A percentile compares a stretch with the other conserved stretches of the same genome.
Conservation (phyloP, 2,113 vertebrate species). For the Xiphophorus maculatus region DNA sequence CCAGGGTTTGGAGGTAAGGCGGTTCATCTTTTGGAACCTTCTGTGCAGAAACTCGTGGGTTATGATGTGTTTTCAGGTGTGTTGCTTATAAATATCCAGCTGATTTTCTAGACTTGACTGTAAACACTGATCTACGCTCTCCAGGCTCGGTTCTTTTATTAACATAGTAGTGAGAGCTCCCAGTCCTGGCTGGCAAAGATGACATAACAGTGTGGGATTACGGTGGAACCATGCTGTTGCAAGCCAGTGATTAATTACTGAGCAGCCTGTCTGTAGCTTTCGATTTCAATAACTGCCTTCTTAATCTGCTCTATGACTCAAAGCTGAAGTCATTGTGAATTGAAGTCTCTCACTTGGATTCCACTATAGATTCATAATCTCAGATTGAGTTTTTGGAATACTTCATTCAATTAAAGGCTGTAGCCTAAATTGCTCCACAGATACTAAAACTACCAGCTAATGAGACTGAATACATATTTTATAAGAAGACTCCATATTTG, state of each 20-base stretch:
- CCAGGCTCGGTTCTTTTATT: not conserved
- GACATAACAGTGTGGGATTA: slow-evolving; percentile 60
- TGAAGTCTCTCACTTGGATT: not conserved
- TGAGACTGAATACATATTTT: not conserved
- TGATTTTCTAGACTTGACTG: not conserved
- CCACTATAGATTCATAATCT: not conserved
- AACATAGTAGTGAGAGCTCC: slow-evolving; percentile 4
- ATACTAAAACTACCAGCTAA: not conserved
- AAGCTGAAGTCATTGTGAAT: not conserved
- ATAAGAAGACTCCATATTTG: not conserved
- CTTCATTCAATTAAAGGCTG: not conserved
- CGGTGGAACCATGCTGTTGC: slow-evolving; percentile 17
- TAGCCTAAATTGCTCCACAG: not conserved
- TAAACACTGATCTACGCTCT: not conserved
- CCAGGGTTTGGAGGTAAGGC: slow-evolving; percentile 94
- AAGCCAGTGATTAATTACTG: slow-evolving; percentile 49
- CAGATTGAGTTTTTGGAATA: not conserved
- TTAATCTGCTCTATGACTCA: slow-evolving; percentile 24
- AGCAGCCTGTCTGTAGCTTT: slow-evolving; percentile 30
- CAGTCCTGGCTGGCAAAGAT: slow-evolving; percentile 13
- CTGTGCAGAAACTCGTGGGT: not conserved
- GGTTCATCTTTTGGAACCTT: not conserved
- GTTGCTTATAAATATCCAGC: not conserved
- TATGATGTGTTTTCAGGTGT: not conserved
- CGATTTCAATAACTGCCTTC: slow-evolving; percentile 24